Evolutionary conservation across 2,888 invertebrate species (phyloP).

Genomic region (Macrostomum cliftonense): DNA sequence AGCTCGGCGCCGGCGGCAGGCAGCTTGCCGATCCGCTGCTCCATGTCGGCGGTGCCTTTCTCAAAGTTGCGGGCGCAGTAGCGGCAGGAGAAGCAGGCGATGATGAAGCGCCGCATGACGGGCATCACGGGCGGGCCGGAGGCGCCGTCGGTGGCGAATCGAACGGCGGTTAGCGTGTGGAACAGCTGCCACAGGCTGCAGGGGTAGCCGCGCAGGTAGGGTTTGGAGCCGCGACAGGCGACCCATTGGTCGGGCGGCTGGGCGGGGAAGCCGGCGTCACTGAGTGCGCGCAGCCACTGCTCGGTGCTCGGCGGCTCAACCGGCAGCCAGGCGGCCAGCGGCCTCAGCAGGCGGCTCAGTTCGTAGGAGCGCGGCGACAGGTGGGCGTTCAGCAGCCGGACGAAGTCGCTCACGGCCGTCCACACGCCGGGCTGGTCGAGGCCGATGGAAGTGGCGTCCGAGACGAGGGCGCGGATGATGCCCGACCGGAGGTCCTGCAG

Average conservation of each 20-base stretch:
- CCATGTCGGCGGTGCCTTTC: constrained; percentile 6
- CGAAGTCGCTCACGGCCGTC: no score
- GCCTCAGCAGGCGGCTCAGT: background rate
- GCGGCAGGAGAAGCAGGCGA: constrained; percentile 7
- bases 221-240: constrained; percentile 6
- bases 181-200: constrained; percentile 12
- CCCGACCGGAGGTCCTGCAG: no score
- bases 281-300: constrained; percentile 58
- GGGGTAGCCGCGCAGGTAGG: constrained; percentile 9
- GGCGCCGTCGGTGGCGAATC: constrained; percentile 71
- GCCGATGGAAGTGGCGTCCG: no score
- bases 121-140: constrained; percentile 65
- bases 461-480: no score
- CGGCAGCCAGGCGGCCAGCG: background rate
- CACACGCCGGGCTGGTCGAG: no score
- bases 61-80: constrained; percentile 9
- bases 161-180: constrained; percentile 48
- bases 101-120: constrained; percentile 12
- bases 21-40: constrained; percentile 20
- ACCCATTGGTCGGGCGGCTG: constrained; percentile 1
- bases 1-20: background rate
- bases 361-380: no score
- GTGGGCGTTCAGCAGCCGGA: no score
- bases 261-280: constrained; percentile 64
- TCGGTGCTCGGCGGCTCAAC: constrained; percentile 44